Conservation (phyloP, 2,113 vertebrate species). For the Corythornis vintsioides region DNA sequence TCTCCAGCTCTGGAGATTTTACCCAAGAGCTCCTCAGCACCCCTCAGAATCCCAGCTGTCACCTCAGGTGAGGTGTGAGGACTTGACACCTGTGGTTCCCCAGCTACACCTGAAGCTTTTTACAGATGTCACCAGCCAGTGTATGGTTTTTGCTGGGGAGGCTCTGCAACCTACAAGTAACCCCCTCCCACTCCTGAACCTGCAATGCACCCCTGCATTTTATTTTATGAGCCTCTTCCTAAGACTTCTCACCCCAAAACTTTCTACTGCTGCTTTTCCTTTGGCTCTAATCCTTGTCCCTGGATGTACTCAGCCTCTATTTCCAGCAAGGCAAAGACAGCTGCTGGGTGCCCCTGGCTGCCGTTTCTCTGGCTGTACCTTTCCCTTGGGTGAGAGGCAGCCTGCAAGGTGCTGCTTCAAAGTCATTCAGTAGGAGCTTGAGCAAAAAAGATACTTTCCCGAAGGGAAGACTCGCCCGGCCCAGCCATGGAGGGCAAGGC, state of each 20-base stretch:
- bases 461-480: not conserved
- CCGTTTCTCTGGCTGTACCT: not conserved
- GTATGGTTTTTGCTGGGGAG: not conserved
- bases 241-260: not conserved
- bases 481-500: not conserved
- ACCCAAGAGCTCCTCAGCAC: not conserved
- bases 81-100: not conserved
- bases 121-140: fast-evolving
- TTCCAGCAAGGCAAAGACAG: not conserved
- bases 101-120: not conserved
- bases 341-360: not conserved
- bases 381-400: not conserved
- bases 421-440: not conserved
- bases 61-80: not conserved
- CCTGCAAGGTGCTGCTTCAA: not conserved
- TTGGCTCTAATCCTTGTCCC: not conserved
- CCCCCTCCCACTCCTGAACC: not conserved
- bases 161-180: not conserved
- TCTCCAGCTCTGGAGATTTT: not conserved
- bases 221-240: not conserved
- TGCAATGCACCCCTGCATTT: not conserved
- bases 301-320: not conserved
- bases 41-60: not conserved
- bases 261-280: not conserved
- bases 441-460: not conserved